Conservation (phyloP, 2,113 vertebrate genomes). For the Solea solea region DNA sequence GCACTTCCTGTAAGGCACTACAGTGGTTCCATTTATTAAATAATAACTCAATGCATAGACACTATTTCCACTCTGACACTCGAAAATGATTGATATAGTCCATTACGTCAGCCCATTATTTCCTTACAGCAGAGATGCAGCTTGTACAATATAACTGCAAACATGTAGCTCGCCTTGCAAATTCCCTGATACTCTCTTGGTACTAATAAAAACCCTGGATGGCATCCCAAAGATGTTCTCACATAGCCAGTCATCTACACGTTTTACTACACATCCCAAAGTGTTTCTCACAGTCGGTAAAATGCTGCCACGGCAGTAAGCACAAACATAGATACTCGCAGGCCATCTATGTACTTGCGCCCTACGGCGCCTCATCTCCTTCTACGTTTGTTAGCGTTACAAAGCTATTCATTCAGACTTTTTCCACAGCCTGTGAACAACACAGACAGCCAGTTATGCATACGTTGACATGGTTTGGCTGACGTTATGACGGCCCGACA, state of each 20-base stretch:
- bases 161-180: neutral
- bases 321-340: slow-evolving; percentile 17
- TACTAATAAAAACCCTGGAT: slow-evolving; percentile 24
- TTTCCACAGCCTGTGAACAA: slow-evolving; percentile 20
- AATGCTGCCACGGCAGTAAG: neutral
- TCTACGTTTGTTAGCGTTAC: slow-evolving; percentile 17
- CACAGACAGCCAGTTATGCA: slow-evolving; percentile 27
- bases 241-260: slow-evolving; percentile 18
- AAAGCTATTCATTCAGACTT: slow-evolving; percentile 19
- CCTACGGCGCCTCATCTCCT: neutral
- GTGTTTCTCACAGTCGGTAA: slow-evolving; percentile 14
- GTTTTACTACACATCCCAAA: slow-evolving; percentile 28
- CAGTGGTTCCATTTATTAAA: too few relatives aligned
- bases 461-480: slow-evolving; percentile 22
- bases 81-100: too few relatives aligned
- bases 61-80: too few relatives aligned
- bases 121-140: too few relatives aligned
- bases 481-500: slow-evolving; percentile 38
- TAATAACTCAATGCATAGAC: too few relatives aligned
- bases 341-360: slow-evolving; percentile 10
- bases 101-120: too few relatives aligned
- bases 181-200: slow-evolving; percentile 21
- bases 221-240: slow-evolving; percentile 17
- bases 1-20: too few relatives aligned
- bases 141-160: too few relatives aligned